These are phyloP conservation scores for Papilio gigon DNA, from an alignment of 2,888 invertebrate genomes.

Conservation along the genomic window DNA sequence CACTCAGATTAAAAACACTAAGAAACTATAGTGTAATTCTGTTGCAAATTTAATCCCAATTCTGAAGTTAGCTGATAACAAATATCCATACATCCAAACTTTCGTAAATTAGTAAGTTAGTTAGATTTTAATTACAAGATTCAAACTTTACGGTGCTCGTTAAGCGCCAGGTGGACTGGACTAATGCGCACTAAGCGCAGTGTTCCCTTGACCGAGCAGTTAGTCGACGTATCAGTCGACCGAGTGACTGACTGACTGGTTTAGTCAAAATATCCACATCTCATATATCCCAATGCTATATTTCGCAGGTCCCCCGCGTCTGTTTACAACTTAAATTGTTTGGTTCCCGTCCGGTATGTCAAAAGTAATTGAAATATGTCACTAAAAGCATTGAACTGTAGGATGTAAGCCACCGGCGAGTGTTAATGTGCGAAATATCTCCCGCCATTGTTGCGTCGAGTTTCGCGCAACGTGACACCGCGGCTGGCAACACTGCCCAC, in stretches of 20 bases:
- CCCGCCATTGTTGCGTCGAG: conserved; percentile 29
- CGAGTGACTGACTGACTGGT: no score
- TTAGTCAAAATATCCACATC: no score
- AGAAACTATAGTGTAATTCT: no score
- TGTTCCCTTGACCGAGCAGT: no score
- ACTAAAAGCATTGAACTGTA: conserved; percentile 26
- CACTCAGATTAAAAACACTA: no score
- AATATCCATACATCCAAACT: neutral
- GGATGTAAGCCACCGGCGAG: conserved; percentile 7
- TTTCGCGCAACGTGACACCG: conserved; percentile 32
- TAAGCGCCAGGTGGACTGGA: no score
- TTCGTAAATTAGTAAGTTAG: neutral
- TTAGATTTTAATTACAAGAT: no score
- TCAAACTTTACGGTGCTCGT: no score
- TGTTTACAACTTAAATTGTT: neutral
- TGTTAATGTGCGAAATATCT: conserved; percentile 34
- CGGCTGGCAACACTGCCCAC: conserved; percentile 45
- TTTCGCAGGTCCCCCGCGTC: neutral
- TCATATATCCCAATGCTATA: no score
- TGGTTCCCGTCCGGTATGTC: neutral
- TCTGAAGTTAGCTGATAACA: neutral
- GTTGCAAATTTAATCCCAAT: neutral
- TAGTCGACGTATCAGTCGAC: no score
- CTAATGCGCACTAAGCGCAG: no score
- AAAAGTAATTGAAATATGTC: conserved; percentile 9